Percentiles rank a stretch among this genome's conserved stretches.
Conservation (phyloP, 1,140 invertebrate species). For the Drosophila lacertosa region DNA sequence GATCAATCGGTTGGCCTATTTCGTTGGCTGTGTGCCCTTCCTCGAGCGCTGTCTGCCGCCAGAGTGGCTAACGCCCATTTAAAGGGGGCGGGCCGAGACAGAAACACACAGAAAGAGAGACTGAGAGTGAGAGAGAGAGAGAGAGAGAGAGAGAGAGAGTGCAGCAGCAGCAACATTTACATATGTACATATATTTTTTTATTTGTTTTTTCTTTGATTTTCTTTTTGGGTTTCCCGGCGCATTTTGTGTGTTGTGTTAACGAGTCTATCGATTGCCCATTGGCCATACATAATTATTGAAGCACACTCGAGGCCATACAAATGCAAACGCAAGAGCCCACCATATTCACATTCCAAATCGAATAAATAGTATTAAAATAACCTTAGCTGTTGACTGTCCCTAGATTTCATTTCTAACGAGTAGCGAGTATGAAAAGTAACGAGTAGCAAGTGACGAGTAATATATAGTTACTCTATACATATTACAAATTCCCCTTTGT, state of each 20-base stretch:
- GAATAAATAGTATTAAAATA: not conserved
- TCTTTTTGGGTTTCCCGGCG: not conserved
- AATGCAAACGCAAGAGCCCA: not conserved
- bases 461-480: not conserved
- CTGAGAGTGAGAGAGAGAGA: not conserved
- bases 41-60: slow-evolving; percentile 93
- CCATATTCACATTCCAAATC: not conserved
- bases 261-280: slow-evolving; percentile 5
- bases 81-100: not conserved
- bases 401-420: too few relatives aligned
- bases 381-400: not conserved
- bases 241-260: slow-evolving; percentile 3
- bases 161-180: not conserved
- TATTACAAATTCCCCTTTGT: too few relatives aligned
- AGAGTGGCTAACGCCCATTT: slow-evolving; percentile 34
- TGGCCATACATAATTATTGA: slow-evolving; percentile 4
- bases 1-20: slow-evolving; percentile 98
- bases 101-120: not conserved
- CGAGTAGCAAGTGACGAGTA: not conserved
- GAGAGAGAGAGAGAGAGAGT: not conserved
- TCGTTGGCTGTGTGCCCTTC: slow-evolving; percentile 98
- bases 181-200: not conserved
- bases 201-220: not conserved
- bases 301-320: not conserved
- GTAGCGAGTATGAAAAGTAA: not conserved